Conservation (phyloP, 2,113 vertebrate genomes). For the Mus pahari region DNA sequence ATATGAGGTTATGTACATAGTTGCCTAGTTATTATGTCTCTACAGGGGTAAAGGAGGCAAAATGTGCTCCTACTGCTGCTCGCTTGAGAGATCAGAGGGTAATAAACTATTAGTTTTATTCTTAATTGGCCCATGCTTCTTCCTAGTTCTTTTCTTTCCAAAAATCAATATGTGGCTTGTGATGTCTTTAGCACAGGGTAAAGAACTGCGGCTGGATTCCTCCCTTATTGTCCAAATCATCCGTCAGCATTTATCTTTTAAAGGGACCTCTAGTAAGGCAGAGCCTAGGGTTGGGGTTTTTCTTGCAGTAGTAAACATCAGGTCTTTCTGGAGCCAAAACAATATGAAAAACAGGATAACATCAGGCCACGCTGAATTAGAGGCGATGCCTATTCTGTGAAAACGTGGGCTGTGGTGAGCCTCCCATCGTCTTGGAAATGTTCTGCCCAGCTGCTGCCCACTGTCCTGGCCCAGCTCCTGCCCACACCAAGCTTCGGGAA, state of each 20-base stretch:
- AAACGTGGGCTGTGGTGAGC: background rate
- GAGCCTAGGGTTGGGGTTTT: background rate
- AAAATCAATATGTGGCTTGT: conserved; percentile 53
- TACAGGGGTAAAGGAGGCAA: background rate
- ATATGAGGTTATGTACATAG: conserved; percentile 46
- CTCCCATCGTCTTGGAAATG: conserved; percentile 59
- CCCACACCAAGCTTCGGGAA: conserved; percentile 87
- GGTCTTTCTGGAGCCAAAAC: conserved; percentile 40
- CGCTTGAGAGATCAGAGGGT: conserved; percentile 52
- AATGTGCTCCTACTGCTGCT: conserved; percentile 39
- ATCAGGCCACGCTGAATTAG: background rate
- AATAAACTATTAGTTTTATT: conserved; percentile 66
- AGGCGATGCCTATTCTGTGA: background rate
- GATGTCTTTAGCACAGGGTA: conserved; percentile 37
- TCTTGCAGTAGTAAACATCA: conserved; percentile 16
- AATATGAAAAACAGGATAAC: background rate
- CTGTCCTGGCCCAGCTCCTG: conserved; percentile 84
- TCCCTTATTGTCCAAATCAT: conserved; percentile 30
- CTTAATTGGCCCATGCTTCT: conserved; percentile 66
- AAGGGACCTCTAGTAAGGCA: conserved; percentile 9
- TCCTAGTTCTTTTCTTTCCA: conserved; percentile 59
- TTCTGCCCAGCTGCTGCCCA: conserved; percentile 77
- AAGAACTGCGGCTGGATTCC: background rate
- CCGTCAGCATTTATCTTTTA: conserved; percentile 63
- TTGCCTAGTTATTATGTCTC: conserved; percentile 48